Evolutionary conservation across 2,888 invertebrate species (phyloP).

Genomic region (Drosophila histrio): DNA sequence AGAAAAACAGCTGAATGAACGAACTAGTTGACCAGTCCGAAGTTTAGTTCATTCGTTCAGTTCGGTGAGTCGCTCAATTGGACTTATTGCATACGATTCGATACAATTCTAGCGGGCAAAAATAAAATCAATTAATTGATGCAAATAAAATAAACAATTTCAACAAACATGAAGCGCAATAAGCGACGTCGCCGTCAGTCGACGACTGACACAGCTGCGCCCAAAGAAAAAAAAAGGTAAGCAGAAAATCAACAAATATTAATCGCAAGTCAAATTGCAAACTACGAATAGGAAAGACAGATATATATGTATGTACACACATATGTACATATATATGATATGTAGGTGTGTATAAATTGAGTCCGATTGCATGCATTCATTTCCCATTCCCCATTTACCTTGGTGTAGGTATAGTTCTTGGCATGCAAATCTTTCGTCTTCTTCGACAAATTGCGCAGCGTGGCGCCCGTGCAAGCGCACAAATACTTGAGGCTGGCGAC

Average conservation of each 20-base stretch:
- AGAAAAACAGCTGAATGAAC: no score
- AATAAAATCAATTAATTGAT: slow-evolving; percentile 22
- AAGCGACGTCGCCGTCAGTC: slow-evolving; percentile 1
- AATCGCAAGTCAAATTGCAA: slow-evolving; percentile 7
- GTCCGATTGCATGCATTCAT: slow-evolving; percentile 18
- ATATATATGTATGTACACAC: neutral
- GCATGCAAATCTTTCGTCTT: slow-evolving; percentile 81
- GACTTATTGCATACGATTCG: no score
- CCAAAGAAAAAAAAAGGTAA: slow-evolving; percentile 19
- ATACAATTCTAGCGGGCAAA: neutral
- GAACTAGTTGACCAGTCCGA: no score
- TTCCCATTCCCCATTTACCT: slow-evolving; percentile 85
- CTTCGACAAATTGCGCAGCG: slow-evolving; percentile 79
- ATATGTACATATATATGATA: neutral
- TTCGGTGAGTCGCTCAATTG: no score
- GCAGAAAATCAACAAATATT: slow-evolving; percentile 21
- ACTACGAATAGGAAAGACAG: slow-evolving; percentile 1
- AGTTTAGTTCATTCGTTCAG: no score
- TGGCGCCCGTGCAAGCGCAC: slow-evolving; percentile 82
- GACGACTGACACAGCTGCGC: slow-evolving; percentile 15
- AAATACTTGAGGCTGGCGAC: slow-evolving; percentile 81
- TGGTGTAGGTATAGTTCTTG: slow-evolving; percentile 86
- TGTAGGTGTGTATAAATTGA: neutral
- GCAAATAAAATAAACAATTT: slow-evolving; percentile 45
- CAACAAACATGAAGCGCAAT: slow-evolving; percentile 31